These are phyloP conservation scores for Virgularia gustaviana DNA, from an alignment of 92 coral and sea anemone species.

Conservation along the genomic window DNA sequence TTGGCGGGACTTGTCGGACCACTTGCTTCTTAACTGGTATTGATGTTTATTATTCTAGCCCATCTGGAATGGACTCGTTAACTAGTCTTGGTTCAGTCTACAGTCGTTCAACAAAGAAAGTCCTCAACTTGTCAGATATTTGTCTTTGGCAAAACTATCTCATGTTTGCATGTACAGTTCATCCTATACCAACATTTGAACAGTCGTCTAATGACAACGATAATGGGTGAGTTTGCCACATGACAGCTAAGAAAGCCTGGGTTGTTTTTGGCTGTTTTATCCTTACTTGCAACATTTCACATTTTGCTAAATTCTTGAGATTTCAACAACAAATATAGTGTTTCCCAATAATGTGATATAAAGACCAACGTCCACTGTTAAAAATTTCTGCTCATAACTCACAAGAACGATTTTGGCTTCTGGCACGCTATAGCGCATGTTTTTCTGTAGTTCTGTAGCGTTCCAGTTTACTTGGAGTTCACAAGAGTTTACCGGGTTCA, in stretches of 20 bases:
- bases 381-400: too few relatives aligned
- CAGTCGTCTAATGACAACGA: conserved; percentile 67
- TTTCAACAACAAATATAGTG: background rate
- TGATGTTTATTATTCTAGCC: conserved; percentile 51
- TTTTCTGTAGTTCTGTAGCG: too few relatives aligned
- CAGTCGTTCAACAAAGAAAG: conserved; percentile 91
- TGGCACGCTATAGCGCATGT: too few relatives aligned
- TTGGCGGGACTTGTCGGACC: background rate
- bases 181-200: conserved; percentile 54
- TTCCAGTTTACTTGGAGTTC: too few relatives aligned
- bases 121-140: conserved; percentile 72
- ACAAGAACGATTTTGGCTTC: too few relatives aligned
- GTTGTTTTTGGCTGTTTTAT: background rate
- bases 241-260: too few relatives aligned
- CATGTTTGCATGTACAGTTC: conserved; percentile 87
- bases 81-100: conserved; percentile 90
- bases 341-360: background rate
- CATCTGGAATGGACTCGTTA: conserved; percentile 97
- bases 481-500: too few relatives aligned
- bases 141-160: conserved; percentile 85
- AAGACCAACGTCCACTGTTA: too few relatives aligned
- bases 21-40: too few relatives aligned
- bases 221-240: conserved; percentile 63
- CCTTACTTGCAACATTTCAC: background rate
- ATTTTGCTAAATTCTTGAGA: background rate